These are phyloP conservation scores for Brachionichthys hirsutus DNA, from an alignment of 2,113 vertebrate genomes.

Conservation along the genomic window DNA sequence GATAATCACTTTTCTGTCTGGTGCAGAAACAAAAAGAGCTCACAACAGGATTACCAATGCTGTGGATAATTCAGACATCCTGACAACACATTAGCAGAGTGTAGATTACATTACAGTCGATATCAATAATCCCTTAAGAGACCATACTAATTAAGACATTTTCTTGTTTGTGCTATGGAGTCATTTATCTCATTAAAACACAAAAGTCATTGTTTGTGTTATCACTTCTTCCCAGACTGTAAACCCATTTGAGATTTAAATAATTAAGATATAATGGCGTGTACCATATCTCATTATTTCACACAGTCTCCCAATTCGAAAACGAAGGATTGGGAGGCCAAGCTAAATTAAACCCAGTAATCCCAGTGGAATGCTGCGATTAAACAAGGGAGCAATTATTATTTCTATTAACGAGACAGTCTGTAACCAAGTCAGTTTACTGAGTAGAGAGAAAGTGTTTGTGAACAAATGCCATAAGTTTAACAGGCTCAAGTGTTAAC, in stretches of 20 bases:
- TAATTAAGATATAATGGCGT: slow-evolving; percentile 48
- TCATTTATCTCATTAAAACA: slow-evolving; percentile 45
- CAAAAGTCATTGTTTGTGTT: slow-evolving; percentile 35
- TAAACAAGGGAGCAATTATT: slow-evolving; percentile 46
- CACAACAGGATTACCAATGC: neutral
- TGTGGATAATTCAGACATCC: slow-evolving; percentile 27
- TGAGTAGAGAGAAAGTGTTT: slow-evolving; percentile 8
- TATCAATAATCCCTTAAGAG: slow-evolving; percentile 34
- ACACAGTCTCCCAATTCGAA: slow-evolving; percentile 44
- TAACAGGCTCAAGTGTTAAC: neutral
- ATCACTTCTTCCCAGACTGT: slow-evolving; percentile 28
- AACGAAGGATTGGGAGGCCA: slow-evolving; percentile 32
- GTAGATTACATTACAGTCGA: slow-evolving; percentile 2
- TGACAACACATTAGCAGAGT: slow-evolving; percentile 13
- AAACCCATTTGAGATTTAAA: slow-evolving; percentile 48
- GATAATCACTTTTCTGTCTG: neutral
- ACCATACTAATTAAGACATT: slow-evolving; percentile 41
- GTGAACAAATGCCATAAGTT: neutral
- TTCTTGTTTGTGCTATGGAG: slow-evolving; percentile 19
- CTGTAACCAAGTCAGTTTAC: slow-evolving; percentile 38
- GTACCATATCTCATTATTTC: slow-evolving; percentile 59
- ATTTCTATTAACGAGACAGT: slow-evolving; percentile 51
- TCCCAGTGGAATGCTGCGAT: slow-evolving; percentile 56
- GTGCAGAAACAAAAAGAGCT: neutral
- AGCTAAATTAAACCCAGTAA: slow-evolving; percentile 54